Evolutionary conservation across 2,113 vertebrate genomes (phyloP).

Genomic region (Haplochromis vanheusdeni): DNA sequence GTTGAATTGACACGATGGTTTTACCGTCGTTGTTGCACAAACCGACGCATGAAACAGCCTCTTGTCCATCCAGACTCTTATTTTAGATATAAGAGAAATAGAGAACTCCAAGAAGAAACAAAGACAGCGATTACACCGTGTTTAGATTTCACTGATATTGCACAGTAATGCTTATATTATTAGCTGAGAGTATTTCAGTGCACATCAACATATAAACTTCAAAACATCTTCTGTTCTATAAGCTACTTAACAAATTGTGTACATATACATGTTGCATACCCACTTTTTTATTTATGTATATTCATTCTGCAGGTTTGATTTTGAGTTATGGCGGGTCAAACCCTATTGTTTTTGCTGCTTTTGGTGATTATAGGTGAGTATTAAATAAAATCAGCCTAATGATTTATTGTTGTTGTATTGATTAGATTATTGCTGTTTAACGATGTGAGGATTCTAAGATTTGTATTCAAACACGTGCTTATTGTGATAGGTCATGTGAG

Average conservation of each 20-base stretch:
- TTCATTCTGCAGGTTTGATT: neutral
- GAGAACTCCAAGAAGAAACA: no score
- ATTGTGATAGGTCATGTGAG: neutral
- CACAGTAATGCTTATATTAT: neutral
- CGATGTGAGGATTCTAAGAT: neutral
- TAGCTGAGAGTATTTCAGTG: neutral
- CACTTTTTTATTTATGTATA: neutral
- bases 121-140: neutral
- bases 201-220: neutral
- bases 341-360: neutral
- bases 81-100: no score
- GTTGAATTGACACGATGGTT: no score
- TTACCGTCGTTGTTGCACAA: no score
- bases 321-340: neutral
- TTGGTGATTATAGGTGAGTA: neutral
- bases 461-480: neutral
- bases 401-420: neutral
- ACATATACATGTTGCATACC: rapidly evolving
- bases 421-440: neutral
- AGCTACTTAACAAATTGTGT: neutral
- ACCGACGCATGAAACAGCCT: no score
- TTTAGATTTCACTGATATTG: neutral
- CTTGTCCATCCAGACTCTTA: no score
- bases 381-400: neutral
- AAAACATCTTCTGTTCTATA: neutral